These are phyloP conservation scores for Sardina pilchardus DNA, from an alignment of 2,113 vertebrate species.

Conservation along the genomic window DNA sequence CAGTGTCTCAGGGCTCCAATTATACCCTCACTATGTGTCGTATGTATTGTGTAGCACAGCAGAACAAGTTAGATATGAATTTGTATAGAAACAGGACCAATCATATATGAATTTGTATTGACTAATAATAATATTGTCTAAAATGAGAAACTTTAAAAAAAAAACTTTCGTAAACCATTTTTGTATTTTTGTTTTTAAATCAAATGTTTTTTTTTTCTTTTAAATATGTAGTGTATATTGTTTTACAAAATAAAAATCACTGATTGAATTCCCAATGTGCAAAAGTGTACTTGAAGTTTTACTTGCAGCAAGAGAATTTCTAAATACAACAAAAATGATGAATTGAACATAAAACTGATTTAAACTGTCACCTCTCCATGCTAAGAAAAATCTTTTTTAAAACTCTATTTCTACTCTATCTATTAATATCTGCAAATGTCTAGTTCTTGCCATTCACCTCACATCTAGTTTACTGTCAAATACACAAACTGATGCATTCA, in stretches of 20 bases:
- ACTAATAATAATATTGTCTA: too few species aligned
- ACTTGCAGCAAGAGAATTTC: background rate
- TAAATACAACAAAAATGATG: background rate
- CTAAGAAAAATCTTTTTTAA: too few species aligned
- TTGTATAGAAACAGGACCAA: too few species aligned
- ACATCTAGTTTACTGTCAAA: background rate
- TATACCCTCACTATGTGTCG: too few species aligned
- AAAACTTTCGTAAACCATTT: background rate
- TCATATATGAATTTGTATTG: too few species aligned
- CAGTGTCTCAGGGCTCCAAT: too few species aligned
- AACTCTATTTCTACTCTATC: background rate
- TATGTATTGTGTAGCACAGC: too few species aligned
- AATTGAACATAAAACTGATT: background rate
- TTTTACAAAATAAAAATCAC: background rate
- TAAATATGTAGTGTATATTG: background rate
- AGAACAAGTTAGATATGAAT: too few species aligned
- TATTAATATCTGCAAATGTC: background rate
- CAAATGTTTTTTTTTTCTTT: background rate
- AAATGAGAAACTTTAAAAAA: too few species aligned
- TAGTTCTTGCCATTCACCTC: background rate
- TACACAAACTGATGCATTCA: background rate
- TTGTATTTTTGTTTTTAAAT: background rate
- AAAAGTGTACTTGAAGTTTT: background rate
- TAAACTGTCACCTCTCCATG: too few species aligned
- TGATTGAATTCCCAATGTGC: background rate